A percentile compares a stretch with the other conserved stretches of the same genome.
phyloP scores from a whole-genome alignment of 2,113 vertebrate genomes.

The Syrrhaptes paradoxus region DNA sequence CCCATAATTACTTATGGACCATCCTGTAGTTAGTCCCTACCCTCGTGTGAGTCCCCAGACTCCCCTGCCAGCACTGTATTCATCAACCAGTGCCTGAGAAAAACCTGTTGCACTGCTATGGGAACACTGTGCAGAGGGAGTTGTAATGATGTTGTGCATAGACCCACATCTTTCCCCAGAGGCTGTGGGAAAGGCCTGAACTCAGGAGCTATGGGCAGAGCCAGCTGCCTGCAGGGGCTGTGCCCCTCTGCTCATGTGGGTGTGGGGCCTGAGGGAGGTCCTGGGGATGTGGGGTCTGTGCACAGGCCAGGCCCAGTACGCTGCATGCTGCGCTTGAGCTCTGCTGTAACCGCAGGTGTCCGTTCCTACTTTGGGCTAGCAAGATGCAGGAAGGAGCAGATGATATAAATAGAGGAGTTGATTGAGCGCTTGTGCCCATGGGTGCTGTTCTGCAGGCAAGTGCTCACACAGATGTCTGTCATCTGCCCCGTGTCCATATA shows the following conservation, averaged over 20 bases:
- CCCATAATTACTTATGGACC: neutral
- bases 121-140: neutral
- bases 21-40: neutral
- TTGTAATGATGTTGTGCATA: neutral
- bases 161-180: no score
- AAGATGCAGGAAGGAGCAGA: neutral
- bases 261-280: neutral
- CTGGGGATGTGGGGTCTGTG: neutral
- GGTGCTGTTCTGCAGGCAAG: neutral
- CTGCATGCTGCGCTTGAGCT: neutral
- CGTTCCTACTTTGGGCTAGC: neutral
- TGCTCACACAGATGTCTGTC: neutral
- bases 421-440: accelerated
- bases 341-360: neutral
- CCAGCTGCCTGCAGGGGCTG: neutral
- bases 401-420: neutral
- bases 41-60: neutral
- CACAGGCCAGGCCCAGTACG: neutral
- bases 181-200: neutral
- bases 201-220: neutral
- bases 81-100: neutral
- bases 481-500: neutral
- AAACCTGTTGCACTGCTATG: neutral
- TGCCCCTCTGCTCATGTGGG: neutral
- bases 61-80: neutral